Conservation (phyloP, 2,797 vertebrate species). For the Kryptolebias ocellatus region DNA sequence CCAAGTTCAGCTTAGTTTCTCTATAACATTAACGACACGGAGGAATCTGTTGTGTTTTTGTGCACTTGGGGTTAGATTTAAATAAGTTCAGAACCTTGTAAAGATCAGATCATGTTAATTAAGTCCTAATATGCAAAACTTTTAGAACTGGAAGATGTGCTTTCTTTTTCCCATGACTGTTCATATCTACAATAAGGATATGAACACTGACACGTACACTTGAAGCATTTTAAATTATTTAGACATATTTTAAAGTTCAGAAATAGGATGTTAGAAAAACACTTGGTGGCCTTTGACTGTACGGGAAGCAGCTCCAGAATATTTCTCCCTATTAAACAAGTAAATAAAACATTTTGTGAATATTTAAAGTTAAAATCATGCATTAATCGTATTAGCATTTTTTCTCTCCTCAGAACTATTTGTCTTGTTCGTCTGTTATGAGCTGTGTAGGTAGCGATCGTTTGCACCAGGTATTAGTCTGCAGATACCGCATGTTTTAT, state of each 20-base stretch:
- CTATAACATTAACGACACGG: too few relatives aligned
- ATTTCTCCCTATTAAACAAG: background rate
- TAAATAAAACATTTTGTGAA: background rate
- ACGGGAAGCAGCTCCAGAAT: background rate
- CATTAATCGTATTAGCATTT: slow-evolving; percentile 33
- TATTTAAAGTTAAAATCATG: slow-evolving; percentile 3
- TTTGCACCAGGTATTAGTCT: slow-evolving; percentile 50
- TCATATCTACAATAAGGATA: too few relatives aligned
- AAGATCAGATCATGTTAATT: too few relatives aligned
- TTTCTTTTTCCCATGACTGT: too few relatives aligned
- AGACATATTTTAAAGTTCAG: too few relatives aligned
- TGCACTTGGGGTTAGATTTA: too few relatives aligned
- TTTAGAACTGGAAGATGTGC: too few relatives aligned
- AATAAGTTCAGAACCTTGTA: too few relatives aligned
- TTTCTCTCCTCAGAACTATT: background rate
- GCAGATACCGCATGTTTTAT: slow-evolving; percentile 61
- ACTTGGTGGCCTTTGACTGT: background rate
- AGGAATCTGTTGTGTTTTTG: too few relatives aligned
- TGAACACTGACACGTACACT: background rate
- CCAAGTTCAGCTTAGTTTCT: too few relatives aligned
- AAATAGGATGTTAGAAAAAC: background rate
- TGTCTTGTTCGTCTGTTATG: slow-evolving; percentile 21
- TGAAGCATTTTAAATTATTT: too few relatives aligned
- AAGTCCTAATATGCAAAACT: too few relatives aligned
- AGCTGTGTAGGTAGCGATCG: slow-evolving; percentile 21